Base-by-base conservation (phyloP, 1,140 invertebrate species). In the Drosophila biarmipes region DNA sequence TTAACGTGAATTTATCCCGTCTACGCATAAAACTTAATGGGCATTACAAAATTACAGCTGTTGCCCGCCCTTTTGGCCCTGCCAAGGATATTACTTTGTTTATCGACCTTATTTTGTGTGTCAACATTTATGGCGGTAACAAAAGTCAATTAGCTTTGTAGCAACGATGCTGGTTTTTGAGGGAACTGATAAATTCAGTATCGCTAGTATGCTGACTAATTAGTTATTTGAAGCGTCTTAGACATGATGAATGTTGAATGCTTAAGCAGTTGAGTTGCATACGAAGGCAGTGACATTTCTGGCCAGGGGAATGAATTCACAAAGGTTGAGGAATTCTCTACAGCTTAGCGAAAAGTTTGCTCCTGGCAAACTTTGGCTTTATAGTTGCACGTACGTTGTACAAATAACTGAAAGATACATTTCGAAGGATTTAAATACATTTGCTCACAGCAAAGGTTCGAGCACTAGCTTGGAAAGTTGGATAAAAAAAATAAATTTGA, bases 71-170 rank as follows among this genome's bases (percentile, higher is more conserved):
- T 40, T 29, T 29, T 14, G 40, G 24, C n/a, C 17, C 24, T 12
- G 24, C 21, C 34, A 21, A 38, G 51, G 48, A 14, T 58, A 35
- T 37, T 66, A 43, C 42, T 29, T 64, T 37, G 55, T 8, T 46
- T 34, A 15, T 49, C 48, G 37, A n/a, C 52, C 59, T 40, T 58
- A 73, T 81, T 76, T 76, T 76, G 57, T 76, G 42, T 80, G 73
- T 80, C 78, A 80, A 77, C 80, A 74, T 80, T 81, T 82, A 82
- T 82, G 68, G 59, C 79, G 69, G 78, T 74, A 17, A 80, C 80
- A 82, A 82, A 80, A 80, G 63, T 80, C 74, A 82, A 82, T 80
- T 82, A 80, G 78, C 68, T 68, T 45, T 69, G 64, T 21, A 53
- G 46, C 61, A 64, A 24, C 42, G 53, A 34, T 38, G 27, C n/a